phyloP scores from a whole-genome alignment of 2,888 invertebrate species.

The Neoascia interrupta region DNA sequence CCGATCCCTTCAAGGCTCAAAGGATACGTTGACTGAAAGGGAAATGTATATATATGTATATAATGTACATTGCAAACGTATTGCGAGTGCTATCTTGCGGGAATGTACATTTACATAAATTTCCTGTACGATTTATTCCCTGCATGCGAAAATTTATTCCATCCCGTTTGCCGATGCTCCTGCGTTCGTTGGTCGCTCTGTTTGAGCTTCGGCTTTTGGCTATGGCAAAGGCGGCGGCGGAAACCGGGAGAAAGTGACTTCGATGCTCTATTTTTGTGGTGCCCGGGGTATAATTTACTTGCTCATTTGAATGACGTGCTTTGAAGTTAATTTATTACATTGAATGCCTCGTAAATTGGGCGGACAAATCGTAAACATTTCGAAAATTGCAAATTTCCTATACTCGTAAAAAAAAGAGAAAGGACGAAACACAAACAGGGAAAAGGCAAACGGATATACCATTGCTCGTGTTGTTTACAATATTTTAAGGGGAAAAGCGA shows the following conservation, averaged over 20 bases:
- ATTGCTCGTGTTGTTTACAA: no score
- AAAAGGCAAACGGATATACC: neutral
- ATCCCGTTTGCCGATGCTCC: neutral
- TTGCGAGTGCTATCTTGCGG: no score
- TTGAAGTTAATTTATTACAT: conserved; percentile 74
- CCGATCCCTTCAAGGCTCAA: no score
- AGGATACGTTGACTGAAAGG: no score
- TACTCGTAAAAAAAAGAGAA: no score
- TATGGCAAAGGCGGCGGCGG: neutral
- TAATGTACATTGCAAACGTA: no score
- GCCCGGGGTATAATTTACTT: conserved; percentile 53
- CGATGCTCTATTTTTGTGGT: conserved; percentile 45
- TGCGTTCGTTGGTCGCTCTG: no score
- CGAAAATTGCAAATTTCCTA: conserved; percentile 53
- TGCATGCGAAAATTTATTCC: conserved; percentile 46
- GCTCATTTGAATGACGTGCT: conserved; percentile 57
- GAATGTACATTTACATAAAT: conserved; percentile 59
- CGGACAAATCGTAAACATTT: conserved; percentile 57
- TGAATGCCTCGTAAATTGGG: conserved; percentile 73
- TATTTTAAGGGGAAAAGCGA: no score
- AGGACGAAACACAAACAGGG: neutral
- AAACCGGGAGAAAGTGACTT: conserved; percentile 11
- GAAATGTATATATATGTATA: no score
- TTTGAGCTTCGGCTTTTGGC: neutral
- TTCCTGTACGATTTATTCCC: conserved; percentile 51